These are phyloP conservation scores for Cyclura pinguis DNA, from an alignment of 2,797 vertebrate species.

Conservation along the genomic window DNA sequence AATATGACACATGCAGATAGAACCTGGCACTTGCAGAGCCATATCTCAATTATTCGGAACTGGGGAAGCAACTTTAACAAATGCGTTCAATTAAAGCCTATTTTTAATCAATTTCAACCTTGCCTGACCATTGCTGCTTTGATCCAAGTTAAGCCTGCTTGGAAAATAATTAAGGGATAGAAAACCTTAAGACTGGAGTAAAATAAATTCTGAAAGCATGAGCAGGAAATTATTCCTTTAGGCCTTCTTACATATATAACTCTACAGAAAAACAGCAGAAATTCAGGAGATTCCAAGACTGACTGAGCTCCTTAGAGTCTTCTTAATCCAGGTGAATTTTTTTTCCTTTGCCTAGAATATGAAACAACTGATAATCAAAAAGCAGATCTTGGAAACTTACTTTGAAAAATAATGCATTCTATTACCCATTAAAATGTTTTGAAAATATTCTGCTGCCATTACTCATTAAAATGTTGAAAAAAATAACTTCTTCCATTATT, in stretches of 20 bases:
- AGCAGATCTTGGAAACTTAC: too few relatives aligned
- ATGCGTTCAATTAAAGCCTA: constrained; percentile 61
- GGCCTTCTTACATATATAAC: background rate
- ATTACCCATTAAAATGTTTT: too few relatives aligned
- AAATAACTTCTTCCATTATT: too few relatives aligned
- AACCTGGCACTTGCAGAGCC: constrained; percentile 55
- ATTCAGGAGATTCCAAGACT: background rate
- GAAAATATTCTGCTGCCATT: too few relatives aligned
- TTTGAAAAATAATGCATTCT: too few relatives aligned
- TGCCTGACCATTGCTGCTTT: constrained; percentile 47
- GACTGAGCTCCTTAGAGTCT: background rate
- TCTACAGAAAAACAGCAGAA: background rate
- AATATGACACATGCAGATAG: constrained; percentile 64
- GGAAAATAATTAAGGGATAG: constrained; percentile 14
- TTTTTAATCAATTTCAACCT: constrained; percentile 64
- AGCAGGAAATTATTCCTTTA: constrained; percentile 23
- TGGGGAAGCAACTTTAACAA: constrained; percentile 66
- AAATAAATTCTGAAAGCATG: constrained; percentile 34
- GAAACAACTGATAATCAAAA: background rate
- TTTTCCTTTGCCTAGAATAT: background rate
- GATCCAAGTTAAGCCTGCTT: constrained; percentile 39
- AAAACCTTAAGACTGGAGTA: constrained; percentile 30
- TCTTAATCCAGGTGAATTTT: background rate
- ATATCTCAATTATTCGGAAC: constrained; percentile 67
- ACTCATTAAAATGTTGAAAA: too few relatives aligned